Percentiles rank a stretch among this genome's conserved stretches.
These are phyloP conservation scores for Petrocephalus microphthalmus DNA, from an alignment of 2,113 vertebrate species.

Conservation along the genomic window DNA sequence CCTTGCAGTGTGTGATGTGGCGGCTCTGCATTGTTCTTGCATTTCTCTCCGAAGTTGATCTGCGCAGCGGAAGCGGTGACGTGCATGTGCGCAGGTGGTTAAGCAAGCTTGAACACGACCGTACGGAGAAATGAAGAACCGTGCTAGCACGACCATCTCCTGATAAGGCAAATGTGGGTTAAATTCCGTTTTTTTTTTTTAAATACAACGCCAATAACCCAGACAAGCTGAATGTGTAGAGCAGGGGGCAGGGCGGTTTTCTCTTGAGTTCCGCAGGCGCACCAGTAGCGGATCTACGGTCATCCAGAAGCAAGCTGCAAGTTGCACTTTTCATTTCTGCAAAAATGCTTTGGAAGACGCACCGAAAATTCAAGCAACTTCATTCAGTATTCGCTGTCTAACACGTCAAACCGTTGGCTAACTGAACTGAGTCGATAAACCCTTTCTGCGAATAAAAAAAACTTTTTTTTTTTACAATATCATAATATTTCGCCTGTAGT, in stretches of 20 bases:
- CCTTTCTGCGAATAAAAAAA: not conserved
- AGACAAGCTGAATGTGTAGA: not conserved
- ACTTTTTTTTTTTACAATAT: not conserved
- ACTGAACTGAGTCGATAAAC: not conserved
- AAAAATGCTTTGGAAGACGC: not conserved
- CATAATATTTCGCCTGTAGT: not conserved
- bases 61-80: not conserved
- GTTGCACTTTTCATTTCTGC: not conserved
- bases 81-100: not conserved
- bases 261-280: not conserved
- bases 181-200: not conserved
- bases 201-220: not conserved
- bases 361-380: not conserved
- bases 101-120: not conserved
- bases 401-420: not conserved
- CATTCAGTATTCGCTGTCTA: not conserved
- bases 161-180: not conserved
- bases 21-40: not conserved
- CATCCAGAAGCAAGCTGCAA: not conserved
- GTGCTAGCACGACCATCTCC: not conserved
- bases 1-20: not conserved
- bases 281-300: not conserved
- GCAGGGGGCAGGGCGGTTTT: not conserved
- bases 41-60: not conserved
- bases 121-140: not conserved